These are phyloP conservation scores for Catharus ustulatus DNA, from an alignment of 2,797 vertebrate genomes.

Conservation along the genomic window DNA sequence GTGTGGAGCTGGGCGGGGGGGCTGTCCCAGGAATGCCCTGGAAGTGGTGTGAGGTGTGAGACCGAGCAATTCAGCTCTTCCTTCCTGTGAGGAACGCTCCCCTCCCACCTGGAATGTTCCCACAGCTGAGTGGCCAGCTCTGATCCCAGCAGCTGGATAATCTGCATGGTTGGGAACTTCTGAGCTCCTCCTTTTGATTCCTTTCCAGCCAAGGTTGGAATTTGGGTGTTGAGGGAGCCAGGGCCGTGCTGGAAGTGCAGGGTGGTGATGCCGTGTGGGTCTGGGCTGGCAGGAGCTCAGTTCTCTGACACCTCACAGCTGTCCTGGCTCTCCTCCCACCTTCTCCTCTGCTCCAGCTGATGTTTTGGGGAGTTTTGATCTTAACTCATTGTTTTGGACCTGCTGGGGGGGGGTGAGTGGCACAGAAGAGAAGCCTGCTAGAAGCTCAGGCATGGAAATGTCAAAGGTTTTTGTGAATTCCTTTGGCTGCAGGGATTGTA, in stretches of 20 bases:
- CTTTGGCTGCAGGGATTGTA: background rate
- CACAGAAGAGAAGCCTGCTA: background rate
- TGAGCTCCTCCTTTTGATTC: background rate
- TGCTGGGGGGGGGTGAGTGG: accelerated
- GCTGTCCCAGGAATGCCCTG: background rate
- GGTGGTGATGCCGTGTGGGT: background rate
- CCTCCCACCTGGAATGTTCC: background rate
- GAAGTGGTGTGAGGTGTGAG: background rate
- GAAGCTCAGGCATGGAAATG: background rate
- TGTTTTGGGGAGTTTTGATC: background rate
- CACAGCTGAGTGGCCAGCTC: background rate
- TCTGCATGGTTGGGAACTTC: background rate
- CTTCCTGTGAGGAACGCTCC: background rate
- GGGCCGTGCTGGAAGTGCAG: background rate
- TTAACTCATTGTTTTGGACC: background rate
- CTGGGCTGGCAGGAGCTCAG: background rate
- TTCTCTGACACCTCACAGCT: background rate
- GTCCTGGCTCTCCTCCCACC: background rate
- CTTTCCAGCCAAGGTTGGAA: background rate
- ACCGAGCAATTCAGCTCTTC: background rate
- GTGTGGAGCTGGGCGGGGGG: background rate
- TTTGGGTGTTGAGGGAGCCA: background rate
- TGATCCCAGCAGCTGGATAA: background rate
- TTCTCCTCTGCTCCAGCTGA: background rate
- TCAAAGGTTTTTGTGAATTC: background rate